Evolutionary conservation across 2,797 vertebrate species (phyloP), one percentile per base, ranked within the genome.

Genomic region (Sebastes kiyomatsui): DNA sequence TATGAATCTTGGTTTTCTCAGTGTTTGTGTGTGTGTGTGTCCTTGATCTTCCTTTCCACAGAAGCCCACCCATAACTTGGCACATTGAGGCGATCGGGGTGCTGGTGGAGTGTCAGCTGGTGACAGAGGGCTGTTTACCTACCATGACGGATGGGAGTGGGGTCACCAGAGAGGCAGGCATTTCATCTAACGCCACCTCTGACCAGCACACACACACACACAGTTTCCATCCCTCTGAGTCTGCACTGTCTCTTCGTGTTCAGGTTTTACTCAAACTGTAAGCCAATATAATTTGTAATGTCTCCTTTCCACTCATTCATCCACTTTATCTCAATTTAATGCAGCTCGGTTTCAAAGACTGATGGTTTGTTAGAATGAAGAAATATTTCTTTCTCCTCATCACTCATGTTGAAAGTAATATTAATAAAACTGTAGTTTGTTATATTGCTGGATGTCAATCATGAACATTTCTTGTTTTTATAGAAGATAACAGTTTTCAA

Each of bases 131-230:
- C 86, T 94, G 89, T 94, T 93, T 93, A 78, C 55, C 85, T 84
- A 93, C 92, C 90, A 88, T 90, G 95, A 96, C 90, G 93, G 96
- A 96, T 91, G 94, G 80, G 91, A 92, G 92, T 94, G 93, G 94
- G 95, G 94, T 94, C 90, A 89, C 86, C 72, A 75, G 82, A 89
- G 88, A 90, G 95, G 84, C 83, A 86, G 89, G 83, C 89, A 75
- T 92, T 86, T 90, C 86, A 79, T 89, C 78, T 81, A 81, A 89
- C 80, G 65, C 72, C 65, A 65, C 72, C 82, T 78, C 80, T 75
- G 79, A 83, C 76, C 75, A 78, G 20, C 77, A 38, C 42, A 35
- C 62, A 27, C 68, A 59, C 77, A 42, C 4, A 42, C 35, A 30
- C 67, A 23, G 42, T 3, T 46, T 18, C 52, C 46, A 52, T 52